Base-by-base conservation (phyloP, 2,888 invertebrate genomes). In the Stenodema calcarata region DNA sequence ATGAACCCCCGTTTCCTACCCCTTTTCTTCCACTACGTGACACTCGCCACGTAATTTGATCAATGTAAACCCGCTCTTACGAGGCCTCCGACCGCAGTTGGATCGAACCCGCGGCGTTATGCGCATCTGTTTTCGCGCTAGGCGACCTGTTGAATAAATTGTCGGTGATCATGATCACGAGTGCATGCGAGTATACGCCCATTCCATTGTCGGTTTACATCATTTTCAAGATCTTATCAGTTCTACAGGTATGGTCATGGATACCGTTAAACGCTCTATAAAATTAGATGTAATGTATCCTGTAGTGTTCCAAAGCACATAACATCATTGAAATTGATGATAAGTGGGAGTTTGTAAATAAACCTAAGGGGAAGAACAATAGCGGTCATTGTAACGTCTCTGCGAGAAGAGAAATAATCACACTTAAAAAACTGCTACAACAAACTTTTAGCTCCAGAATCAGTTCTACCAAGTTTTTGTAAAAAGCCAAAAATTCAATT, bases 1-100 rank as follows among this genome's bases (percentile, higher is more conserved):
- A 78, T 78, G 42, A 3, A 23, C 16, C 28, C n/a, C 75, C 76
- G 12, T 41, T 41, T 41, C 78, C 80, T 80, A 54, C 47, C 54
- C 2, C 78, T 16, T 16, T 42, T 16, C 23, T 78, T 23, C 28
- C n/a, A 7, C 70, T 83, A 83, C 83, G 83, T 83, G 83, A 83
- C 70, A n/a, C 30, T 16, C 27, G 12, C 27, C 83, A 44, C 83
- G 83, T 83, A 83, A 69, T 30, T 70, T 70, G 70, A 70, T 83
- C 70, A 70, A 83, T 79, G 79, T 70, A 83, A 83, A 23, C 42
- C 41, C n/a, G 47, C 27, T 47, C 30, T 23, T 47, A 7, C 27
- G 27, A 44, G 47, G 18, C 16, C 42, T 0, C 11, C 9, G 14
- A 11, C 28, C n/a, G n/a, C 70, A 70, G 70, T 70, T 70, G 30